Evolutionary conservation across 2,797 vertebrate genomes (phyloP).

Genomic region (Fringilla coelebs): DNA sequence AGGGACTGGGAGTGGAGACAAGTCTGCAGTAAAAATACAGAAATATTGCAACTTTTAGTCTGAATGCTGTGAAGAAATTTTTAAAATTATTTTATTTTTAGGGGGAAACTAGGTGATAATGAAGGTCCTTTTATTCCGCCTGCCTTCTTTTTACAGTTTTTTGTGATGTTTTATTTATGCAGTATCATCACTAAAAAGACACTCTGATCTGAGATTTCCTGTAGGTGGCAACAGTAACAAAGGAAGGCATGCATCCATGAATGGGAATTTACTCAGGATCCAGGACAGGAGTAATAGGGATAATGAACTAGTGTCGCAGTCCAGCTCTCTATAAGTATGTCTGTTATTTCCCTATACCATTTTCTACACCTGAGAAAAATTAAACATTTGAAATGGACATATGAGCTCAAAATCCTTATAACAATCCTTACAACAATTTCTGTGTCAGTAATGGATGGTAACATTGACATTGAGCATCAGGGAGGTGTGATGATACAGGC

Average conservation of each 20-base stretch:
- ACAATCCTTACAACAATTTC: not conserved
- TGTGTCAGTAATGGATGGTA: too few species aligned
- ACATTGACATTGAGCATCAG: rapidly evolving
- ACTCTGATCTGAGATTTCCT: not conserved
- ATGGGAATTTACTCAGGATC: not conserved
- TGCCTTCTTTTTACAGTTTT: not conserved
- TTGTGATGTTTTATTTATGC: not conserved
- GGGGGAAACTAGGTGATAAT: not conserved
- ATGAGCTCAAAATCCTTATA: not conserved
- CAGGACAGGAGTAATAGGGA: rapidly evolving
- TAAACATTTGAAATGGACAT: not conserved
- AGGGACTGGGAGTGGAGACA: not conserved
- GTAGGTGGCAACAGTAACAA: not conserved
- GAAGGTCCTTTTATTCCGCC: not conserved
- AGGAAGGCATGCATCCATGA: not conserved
- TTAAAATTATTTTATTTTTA: not conserved
- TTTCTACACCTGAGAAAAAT: not conserved
- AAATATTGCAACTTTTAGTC: not conserved
- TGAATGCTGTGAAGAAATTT: not conserved
- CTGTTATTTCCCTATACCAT: not conserved
- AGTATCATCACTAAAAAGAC: not conserved
- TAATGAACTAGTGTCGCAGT: rapidly evolving
- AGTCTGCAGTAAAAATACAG: not conserved
- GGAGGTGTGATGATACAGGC: not conserved
- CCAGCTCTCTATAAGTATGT: not conserved